Conservation (phyloP, 2,888 invertebrate species). For the Euclidia mi region DNA sequence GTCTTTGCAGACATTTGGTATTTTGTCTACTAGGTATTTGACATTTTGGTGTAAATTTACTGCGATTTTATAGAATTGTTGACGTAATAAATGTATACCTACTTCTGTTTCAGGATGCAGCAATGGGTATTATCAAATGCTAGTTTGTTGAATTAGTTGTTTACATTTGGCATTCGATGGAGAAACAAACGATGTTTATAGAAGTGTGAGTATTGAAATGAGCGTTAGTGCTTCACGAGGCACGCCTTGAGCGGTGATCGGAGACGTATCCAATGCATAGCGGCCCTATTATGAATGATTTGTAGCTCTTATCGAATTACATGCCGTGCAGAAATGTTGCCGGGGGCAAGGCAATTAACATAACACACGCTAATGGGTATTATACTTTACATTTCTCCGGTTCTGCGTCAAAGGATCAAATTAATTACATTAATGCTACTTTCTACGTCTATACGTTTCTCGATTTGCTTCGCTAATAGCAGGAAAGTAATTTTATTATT, state of each 20-base stretch:
- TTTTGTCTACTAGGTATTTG: neutral
- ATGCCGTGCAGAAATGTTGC: conserved; percentile 10
- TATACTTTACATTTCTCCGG: conserved; percentile 15
- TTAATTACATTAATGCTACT: conserved; percentile 19
- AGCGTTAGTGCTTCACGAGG: neutral
- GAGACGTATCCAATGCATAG: conserved; percentile 11
- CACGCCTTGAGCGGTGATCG: neutral
- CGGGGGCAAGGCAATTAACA: conserved; percentile 20
- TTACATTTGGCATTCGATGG: neutral
- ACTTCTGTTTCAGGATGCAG: too few relatives aligned
- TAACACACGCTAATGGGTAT: conserved; percentile 17
- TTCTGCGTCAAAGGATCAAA: conserved; percentile 11
- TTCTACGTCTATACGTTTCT: conserved; percentile 7
- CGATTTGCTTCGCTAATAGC: neutral
- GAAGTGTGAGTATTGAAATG: neutral
- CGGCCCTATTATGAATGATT: conserved; percentile 19
- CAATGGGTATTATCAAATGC: too few relatives aligned
- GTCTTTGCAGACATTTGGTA: neutral
- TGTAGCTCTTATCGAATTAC: conserved; percentile 25
- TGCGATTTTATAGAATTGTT: too few relatives aligned
- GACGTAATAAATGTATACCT: too few relatives aligned
- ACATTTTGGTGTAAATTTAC: too few relatives aligned
- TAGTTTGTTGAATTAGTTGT: neutral
- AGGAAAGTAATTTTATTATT: neutral
- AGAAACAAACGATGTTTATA: too few relatives aligned